Conservation (phyloP, 2,113 vertebrate genomes). For the Phyllostomus discolor region DNA sequence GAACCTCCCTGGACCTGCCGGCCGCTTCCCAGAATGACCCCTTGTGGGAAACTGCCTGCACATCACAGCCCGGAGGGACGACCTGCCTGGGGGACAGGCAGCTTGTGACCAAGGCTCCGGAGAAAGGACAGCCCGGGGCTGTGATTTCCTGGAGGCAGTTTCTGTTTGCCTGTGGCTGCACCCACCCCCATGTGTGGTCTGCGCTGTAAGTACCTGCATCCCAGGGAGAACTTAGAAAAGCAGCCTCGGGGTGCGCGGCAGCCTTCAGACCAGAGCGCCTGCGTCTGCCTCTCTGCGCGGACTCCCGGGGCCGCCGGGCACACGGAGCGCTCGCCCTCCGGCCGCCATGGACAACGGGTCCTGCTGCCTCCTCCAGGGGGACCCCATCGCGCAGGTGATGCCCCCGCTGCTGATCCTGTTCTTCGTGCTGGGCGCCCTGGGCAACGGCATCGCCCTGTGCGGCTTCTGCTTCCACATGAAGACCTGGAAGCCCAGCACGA, state of each 20-base stretch:
- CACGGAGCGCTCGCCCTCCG: rapidly evolving
- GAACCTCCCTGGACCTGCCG: rapidly evolving
- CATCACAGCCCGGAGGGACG: rapidly evolving
- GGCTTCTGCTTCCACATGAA: constrained; percentile 86
- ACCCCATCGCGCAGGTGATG: constrained; percentile 48
- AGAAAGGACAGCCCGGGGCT: background rate
- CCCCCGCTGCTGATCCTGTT: constrained; percentile 78
- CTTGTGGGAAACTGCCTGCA: rapidly evolving
- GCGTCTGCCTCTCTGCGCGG: background rate
- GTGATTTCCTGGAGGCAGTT: background rate
- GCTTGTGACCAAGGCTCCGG: background rate
- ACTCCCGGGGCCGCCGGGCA: rapidly evolving
- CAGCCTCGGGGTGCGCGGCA: background rate
- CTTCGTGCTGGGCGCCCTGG: constrained; percentile 83
- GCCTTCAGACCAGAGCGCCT: background rate
- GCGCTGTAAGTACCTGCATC: background rate
- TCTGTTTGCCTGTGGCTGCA: background rate
- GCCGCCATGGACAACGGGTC: constrained; percentile 63
- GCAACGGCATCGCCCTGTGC: constrained; percentile 80
- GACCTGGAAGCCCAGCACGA: constrained; percentile 84
- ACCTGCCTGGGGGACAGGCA: background rate
- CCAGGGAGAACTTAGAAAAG: background rate
- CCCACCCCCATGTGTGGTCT: rapidly evolving
- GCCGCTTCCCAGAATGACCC: background rate
- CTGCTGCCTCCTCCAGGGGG: constrained; percentile 56